A percentile compares a stretch with the other conserved stretches of the same genome.
Evolutionary conservation across 2,113 vertebrate genomes (phyloP).

Genomic region (Entomyzon cyanotis): DNA sequence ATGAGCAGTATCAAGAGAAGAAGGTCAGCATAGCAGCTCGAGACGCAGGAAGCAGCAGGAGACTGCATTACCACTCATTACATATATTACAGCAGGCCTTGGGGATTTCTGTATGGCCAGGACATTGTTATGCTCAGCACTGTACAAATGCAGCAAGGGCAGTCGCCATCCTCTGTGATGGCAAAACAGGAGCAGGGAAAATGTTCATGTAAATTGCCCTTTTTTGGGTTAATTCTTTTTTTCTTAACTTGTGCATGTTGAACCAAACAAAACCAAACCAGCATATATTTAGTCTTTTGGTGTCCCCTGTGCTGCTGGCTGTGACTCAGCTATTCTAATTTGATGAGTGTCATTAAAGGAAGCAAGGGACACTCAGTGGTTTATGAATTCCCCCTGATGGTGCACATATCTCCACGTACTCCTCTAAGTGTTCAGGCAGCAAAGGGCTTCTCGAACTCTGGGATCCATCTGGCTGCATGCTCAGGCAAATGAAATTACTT

Average conservation of each 20-base stretch:
- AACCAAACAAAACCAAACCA: neutral
- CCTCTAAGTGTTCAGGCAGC: neutral
- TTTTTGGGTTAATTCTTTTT: neutral
- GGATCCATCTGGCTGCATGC: neutral
- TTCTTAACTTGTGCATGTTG: neutral
- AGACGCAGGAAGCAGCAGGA: constrained; percentile 49
- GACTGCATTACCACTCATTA: constrained; percentile 55
- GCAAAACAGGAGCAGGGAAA: neutral
- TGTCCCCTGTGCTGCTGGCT: neutral
- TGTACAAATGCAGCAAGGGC: neutral
- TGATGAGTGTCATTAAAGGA: neutral
- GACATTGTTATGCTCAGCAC: constrained; percentile 4
- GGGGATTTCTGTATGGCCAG: constrained; percentile 10
- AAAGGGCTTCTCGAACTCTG: neutral
- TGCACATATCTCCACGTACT: neutral
- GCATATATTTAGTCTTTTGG: neutral
- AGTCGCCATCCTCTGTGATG: neutral
- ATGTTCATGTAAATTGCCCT: neutral
- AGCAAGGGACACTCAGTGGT: neutral
- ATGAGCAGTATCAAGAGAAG: constrained; percentile 40
- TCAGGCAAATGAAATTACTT: constrained; percentile 13
- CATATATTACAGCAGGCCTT: constrained; percentile 28
- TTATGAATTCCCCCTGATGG: neutral
- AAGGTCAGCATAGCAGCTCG: constrained; percentile 14
- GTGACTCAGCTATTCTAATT: neutral